Percentiles rank a stretch among this genome's conserved stretches.
Conservation (phyloP, 2,888 invertebrate genomes). For the Sphaerolaimus hirsutus region DNA sequence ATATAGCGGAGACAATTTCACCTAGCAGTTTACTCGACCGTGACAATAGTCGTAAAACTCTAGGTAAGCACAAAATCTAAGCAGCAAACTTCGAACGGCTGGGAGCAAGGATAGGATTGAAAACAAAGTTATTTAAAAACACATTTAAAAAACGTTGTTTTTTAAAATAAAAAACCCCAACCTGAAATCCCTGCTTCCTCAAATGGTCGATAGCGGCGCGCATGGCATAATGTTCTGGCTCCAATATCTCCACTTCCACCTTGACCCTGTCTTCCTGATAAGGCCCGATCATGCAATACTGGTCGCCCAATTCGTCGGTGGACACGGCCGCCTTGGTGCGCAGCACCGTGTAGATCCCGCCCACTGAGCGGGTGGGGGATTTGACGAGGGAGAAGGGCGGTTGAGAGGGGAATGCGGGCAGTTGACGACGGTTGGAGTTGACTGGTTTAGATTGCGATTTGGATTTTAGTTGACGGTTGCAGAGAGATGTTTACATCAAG, state of each 20-base stretch:
- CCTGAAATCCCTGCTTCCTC: conserved; percentile 59
- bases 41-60: no score
- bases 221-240: conserved; percentile 44
- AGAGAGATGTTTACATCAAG: no score
- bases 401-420: background rate
- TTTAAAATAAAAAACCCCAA: background rate
- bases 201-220: conserved; percentile 50
- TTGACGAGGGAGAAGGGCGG: background rate
- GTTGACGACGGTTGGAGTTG: background rate
- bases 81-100: no score
- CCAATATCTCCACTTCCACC: conserved; percentile 79
- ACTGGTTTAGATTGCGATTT: no score
- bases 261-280: conserved; percentile 77
- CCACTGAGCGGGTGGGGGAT: conserved; percentile 50
- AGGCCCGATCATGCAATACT: conserved; percentile 75
- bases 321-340: conserved; percentile 86
- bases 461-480: no score
- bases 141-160: no score
- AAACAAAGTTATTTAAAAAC: no score
- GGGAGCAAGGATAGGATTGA: no score
- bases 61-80: no score
- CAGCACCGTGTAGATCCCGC: conserved; percentile 96
- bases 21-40: no score
- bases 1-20: no score
- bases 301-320: conserved; percentile 89